Percentiles rank a stretch among this genome's conserved stretches.
These are phyloP conservation scores for Solenodon paradoxus DNA, from an alignment of 2,113 vertebrate genomes.

Conservation along the genomic window DNA sequence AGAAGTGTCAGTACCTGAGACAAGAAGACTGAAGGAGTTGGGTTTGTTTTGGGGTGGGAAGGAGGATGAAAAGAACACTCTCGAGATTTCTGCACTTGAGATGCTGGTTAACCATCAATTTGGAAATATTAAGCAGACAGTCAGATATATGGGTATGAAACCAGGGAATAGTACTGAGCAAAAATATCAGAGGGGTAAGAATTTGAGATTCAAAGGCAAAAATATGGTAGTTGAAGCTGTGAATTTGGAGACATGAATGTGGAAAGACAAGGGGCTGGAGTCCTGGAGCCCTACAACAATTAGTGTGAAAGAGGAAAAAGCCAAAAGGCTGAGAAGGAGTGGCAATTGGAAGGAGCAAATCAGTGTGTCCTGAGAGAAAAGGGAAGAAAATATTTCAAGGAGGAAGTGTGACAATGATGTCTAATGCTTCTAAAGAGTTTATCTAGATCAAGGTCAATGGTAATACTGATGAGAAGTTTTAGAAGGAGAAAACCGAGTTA, in stretches of 20 bases:
- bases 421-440: not conserved
- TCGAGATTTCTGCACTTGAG: not conserved
- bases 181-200: not conserved
- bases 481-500: constrained; percentile 36
- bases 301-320: not conserved
- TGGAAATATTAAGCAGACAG: not conserved
- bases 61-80: not conserved
- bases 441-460: constrained; percentile 26
- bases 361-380: not conserved
- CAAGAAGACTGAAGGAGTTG: not conserved
- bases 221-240: not conserved
- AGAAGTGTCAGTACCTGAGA: no score
- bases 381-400: not conserved
- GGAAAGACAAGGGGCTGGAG: not conserved
- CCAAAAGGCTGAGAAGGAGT: not conserved
- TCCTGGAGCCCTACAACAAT: not conserved
- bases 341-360: not conserved
- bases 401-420: not conserved
- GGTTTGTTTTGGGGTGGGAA: no score
- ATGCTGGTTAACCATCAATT: not conserved
- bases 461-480: constrained; percentile 17
- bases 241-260: not conserved
- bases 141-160: not conserved
- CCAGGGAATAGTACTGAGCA: not conserved
- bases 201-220: not conserved